Evolutionary conservation across 2,797 vertebrate genomes (phyloP), one percentile per base, ranked within the genome.

Genomic region (Fistularia tabacaria): DNA sequence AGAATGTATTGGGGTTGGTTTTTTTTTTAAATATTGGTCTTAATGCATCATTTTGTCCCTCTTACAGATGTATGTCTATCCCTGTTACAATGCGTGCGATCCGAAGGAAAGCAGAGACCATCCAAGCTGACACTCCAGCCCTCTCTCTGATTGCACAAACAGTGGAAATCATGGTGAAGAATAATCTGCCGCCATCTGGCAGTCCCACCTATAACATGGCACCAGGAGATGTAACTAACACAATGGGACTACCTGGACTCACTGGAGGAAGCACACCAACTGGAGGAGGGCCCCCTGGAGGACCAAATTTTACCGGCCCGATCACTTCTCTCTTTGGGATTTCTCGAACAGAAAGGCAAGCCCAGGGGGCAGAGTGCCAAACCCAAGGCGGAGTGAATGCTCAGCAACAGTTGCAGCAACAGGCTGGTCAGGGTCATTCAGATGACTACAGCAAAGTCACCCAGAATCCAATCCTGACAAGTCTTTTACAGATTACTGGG

Each of bases 1-100:
- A n/a, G n/a, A n/a, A n/a, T n/a, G n/a, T n/a, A n/a, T n/a, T n/a
- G n/a, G n/a, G n/a, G 8, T 6, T 36, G 13, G 6, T 3, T 13
- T 6, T 38, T 38, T 14, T 38, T 13, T 9, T 3, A 38, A 38
- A 25, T 37, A 3, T 36, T 49, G 7, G 9, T 38, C 11, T 38
- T 38, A 1, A 4, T 25, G 39, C 14, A 10, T 7, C 14, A n/a
- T 6, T 15, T 52, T 15, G 8, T 14, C 14, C 3, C 9, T 45
- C 1, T 64, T 47, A 63, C 14, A 99, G 97, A 64, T 99, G 97
- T 77, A 98, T 99, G 97, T 99, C 96, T 69, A 98, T 99, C 64
- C 97, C 97, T 38, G 97, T 99, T 73, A 99, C 96, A 45, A 99
- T 99, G 97, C 90, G 97, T 57, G 96, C 97, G 61, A 98, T 99